Conservation (phyloP, 2,888 invertebrate genomes). For the Ochropacha duplaris region DNA sequence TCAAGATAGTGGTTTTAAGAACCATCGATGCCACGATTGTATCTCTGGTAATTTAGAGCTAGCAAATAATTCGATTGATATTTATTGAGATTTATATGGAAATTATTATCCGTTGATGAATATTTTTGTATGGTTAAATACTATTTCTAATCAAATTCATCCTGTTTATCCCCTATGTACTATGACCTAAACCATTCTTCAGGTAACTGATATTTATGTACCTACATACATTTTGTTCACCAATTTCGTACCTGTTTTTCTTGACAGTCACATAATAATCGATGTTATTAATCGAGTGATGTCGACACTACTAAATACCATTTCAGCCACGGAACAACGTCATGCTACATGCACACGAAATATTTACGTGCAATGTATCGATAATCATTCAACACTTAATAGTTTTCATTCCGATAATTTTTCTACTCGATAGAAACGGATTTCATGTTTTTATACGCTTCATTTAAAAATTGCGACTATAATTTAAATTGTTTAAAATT, state of each 20-base stretch:
- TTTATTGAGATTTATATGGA: too few relatives aligned
- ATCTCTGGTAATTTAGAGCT: too few relatives aligned
- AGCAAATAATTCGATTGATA: too few relatives aligned
- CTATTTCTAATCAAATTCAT: too few relatives aligned
- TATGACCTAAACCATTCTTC: too few relatives aligned
- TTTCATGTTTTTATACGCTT: background rate
- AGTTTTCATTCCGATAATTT: constrained; percentile 18
- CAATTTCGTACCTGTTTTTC: background rate
- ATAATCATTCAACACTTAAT: constrained; percentile 11
- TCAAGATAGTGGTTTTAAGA: too few relatives aligned
- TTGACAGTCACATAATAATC: background rate
- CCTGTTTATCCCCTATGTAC: too few relatives aligned
- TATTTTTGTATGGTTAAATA: too few relatives aligned
- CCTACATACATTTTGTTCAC: background rate
- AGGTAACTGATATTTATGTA: too few relatives aligned
- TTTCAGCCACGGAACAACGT: background rate
- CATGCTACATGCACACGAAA: background rate
- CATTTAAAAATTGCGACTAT: background rate
- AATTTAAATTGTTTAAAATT: background rate
- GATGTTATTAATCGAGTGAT: background rate
- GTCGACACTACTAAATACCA: background rate
- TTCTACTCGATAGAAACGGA: constrained; percentile 4
- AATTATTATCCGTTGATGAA: too few relatives aligned
- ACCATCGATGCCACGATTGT: too few relatives aligned
- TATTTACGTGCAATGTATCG: constrained; percentile 13